Evolutionary conservation across 2,113 vertebrate genomes (phyloP), one percentile per base, ranked within the genome.

Genomic region (Oncorhynchus tshawytscha): DNA sequence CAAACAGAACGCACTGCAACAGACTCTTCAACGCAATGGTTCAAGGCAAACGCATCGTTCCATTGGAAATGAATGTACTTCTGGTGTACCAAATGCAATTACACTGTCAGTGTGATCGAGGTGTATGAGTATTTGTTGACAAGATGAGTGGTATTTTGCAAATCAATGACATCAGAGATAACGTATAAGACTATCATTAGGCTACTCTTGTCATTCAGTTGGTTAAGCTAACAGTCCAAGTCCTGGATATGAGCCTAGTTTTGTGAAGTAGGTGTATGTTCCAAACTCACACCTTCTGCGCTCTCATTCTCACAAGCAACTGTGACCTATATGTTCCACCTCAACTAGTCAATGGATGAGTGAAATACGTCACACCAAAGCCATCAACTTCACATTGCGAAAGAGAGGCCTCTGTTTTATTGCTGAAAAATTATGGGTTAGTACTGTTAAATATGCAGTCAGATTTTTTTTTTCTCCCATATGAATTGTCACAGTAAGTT

Each of bases 291-390:
- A 73, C 20, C n/a, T 22, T 62, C 48, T 3, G 22, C n/a, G 45
- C 59, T 66, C 39, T 20, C 24, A 51, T 76, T 73, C 59, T 20
- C 67, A 76, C 31, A 80, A 24, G 64, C 45, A 12, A 31, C 73
- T 73, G 16, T 74, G 80, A 81, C 80, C 22, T 72, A 72, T 45
- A 70, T 84, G 68, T 12, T 31, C 70, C 29, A 24, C 27, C 22
- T 73, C 31, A 22, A 66, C 6, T 24, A 34, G 72, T 67, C 11
- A 29, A 78, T 22, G 71, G 11, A 29, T 72, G 71, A 80, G 45
- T 70, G 11, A 72, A 77, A 77, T 1, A 54, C 22, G 71, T 79
- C 48, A 48, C 68, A 82, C 67, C 65, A 73, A 73, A 24, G 27
- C 18, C 8, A 48, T 64, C n/a, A n/a, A 8, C 70, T 81, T 79